phyloP scores from a whole-genome alignment of 1,140 invertebrate genomes.

The Atta colombica region DNA sequence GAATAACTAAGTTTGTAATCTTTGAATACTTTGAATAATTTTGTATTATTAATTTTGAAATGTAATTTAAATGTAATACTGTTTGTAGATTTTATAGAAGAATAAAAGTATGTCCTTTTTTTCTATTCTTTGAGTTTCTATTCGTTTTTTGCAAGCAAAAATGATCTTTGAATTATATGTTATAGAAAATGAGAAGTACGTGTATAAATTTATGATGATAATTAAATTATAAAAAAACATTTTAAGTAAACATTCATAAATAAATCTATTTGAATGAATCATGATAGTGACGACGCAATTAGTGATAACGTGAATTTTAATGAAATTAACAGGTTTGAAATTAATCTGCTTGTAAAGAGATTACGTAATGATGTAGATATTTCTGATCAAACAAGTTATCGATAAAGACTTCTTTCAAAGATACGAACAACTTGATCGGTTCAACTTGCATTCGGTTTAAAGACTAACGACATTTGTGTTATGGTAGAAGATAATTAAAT shows the following conservation, averaged over 20 bases:
- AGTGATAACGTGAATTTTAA: background rate
- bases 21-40: too few relatives aligned
- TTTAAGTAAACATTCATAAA: background rate
- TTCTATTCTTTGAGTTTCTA: too few relatives aligned
- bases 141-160: too few relatives aligned
- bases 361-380: background rate
- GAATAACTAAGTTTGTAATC: too few relatives aligned
- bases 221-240: background rate
- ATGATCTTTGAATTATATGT: too few relatives aligned
- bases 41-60: too few relatives aligned
- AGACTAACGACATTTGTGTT: constrained; percentile 18
- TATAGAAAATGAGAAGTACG: too few relatives aligned
- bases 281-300: background rate
- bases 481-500: constrained; percentile 21
- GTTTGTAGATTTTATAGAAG: too few relatives aligned
- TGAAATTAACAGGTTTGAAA: background rate
- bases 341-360: background rate
- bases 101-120: too few relatives aligned
- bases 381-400: background rate
- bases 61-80: too few relatives aligned
- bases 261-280: background rate
- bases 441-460: background rate
- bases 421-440: background rate
- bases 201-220: too few relatives aligned
- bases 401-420: background rate